Evolutionary conservation across 1,140 invertebrate genomes (phyloP), one percentile per base, ranked within the genome.

Genomic region (Bombyx mandarina): DNA sequence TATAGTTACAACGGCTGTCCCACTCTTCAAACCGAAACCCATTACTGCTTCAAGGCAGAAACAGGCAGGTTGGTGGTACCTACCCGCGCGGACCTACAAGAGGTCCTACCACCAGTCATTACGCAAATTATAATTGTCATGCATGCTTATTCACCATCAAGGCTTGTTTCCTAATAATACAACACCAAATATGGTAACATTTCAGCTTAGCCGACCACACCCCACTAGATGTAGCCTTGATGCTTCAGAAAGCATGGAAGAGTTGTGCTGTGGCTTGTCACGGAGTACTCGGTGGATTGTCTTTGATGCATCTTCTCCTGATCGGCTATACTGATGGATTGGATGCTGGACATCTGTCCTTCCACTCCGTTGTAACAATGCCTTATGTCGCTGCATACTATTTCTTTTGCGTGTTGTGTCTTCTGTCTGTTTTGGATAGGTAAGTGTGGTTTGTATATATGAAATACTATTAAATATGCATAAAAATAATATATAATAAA

Each of bases 301-400:
- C 83, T 0, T 65, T 89, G 0, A 82, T 89, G 85, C 88, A 89
- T 46, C 70, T 88, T 0, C 67, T 89, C 0, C 71, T 88, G 0
- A 80, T 89, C 57, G 79, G 82, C 57, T 88, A 82, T 44, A 84
- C 86, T 0, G 88, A 89, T 48, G 74, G 82, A 7, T 54, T 86
- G 9, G 83, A 84, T 44, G 81, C 82, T 6, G 80, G 79, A 0
- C 88, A 89, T 52, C 65, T 89, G n/a, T 88, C 88, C 0, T 89
- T 89, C 62, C 88, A 88, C 52, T 76, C 86, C 0, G 80, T 85
- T 0, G 80, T 87, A 6, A 84, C 86, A 0, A 85, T 88, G 82
- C 88, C 88, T 3, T 89, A 89, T 57, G 86, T 88, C 1, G 85
- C 86, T 3, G 67, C 82, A 1, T 89, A 89, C 55, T 89, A 86